phyloP scores from a whole-genome alignment of 2,888 invertebrate species.

The Hydrotaea cyrtoneurina region DNA sequence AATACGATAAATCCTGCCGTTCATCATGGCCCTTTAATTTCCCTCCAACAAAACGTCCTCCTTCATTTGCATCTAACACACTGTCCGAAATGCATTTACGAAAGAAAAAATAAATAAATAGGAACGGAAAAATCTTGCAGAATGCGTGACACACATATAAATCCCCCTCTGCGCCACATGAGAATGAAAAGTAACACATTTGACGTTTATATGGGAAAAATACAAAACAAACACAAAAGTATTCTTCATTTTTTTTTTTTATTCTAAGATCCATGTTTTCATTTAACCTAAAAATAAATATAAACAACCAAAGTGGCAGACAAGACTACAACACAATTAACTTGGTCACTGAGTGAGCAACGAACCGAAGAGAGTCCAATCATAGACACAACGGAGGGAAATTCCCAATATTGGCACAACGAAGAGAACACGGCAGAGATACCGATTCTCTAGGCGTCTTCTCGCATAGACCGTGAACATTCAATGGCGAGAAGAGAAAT shows the following conservation, averaged over 20 bases:
- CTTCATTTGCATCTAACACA: too few species aligned
- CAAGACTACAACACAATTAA: conserved; percentile 50
- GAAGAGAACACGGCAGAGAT: background rate
- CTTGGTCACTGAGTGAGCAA: background rate
- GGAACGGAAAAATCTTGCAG: background rate
- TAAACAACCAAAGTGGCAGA: conserved; percentile 58
- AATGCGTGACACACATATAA: conserved; percentile 39
- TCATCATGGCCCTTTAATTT: too few species aligned
- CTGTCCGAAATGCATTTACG: conserved; percentile 16
- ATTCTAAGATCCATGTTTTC: conserved; percentile 37
- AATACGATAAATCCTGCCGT: too few species aligned
- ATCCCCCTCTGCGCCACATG: background rate
- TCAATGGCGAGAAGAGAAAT: too few species aligned
- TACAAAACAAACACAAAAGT: conserved; percentile 20
- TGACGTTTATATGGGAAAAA: conserved; percentile 29
- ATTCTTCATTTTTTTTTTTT: conserved; percentile 11
- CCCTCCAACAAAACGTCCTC: background rate
- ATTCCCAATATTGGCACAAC: conserved; percentile 6
- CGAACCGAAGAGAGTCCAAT: background rate
- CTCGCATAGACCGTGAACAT: conserved; percentile 23
- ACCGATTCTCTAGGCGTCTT: background rate
- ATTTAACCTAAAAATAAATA: conserved; percentile 58
- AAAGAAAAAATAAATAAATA: too few species aligned
- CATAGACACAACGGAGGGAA: conserved; percentile 1
- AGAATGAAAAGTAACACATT: conserved; percentile 27